phyloP scores from a whole-genome alignment of 2,797 vertebrate species.

The Coendou prehensilis region DNA sequence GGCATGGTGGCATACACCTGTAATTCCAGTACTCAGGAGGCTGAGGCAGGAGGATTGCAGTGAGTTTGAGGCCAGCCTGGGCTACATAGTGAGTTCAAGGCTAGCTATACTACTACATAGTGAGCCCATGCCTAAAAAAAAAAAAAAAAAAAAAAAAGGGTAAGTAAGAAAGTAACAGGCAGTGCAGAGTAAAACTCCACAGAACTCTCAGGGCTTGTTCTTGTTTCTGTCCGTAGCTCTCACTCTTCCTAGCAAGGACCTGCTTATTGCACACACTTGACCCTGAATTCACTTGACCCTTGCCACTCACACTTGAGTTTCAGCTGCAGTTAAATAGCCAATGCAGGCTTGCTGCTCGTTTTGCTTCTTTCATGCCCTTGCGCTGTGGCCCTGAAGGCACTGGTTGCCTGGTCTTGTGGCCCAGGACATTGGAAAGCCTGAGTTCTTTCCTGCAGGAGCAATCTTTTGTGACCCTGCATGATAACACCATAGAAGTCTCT shows the following conservation, averaged over 20 bases:
- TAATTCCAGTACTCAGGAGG: background rate
- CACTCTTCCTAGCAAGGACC: constrained; percentile 10
- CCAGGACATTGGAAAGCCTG: constrained; percentile 24
- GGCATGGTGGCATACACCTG: no score
- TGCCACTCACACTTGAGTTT: background rate
- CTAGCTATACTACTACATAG: no score
- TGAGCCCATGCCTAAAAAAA: background rate
- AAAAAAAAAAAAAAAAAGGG: background rate
- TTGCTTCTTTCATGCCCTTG: background rate
- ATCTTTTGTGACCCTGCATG: background rate
- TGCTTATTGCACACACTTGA: constrained; percentile 26
- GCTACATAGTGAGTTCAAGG: background rate
- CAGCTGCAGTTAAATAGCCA: background rate
- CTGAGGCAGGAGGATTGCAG: background rate
- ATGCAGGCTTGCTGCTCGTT: background rate
- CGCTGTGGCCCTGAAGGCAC: background rate
- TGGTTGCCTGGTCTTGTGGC: background rate
- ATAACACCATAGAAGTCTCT: background rate
- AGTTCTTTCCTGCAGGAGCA: constrained; percentile 2
- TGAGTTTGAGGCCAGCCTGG: background rate
- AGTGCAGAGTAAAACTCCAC: background rate
- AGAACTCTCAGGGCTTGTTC: background rate
- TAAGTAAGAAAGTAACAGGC: background rate
- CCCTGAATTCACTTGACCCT: constrained; percentile 17
- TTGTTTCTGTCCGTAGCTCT: constrained; percentile 17